Conservation (phyloP, 2,113 vertebrate species). For the Microcebus tavaratra region DNA sequence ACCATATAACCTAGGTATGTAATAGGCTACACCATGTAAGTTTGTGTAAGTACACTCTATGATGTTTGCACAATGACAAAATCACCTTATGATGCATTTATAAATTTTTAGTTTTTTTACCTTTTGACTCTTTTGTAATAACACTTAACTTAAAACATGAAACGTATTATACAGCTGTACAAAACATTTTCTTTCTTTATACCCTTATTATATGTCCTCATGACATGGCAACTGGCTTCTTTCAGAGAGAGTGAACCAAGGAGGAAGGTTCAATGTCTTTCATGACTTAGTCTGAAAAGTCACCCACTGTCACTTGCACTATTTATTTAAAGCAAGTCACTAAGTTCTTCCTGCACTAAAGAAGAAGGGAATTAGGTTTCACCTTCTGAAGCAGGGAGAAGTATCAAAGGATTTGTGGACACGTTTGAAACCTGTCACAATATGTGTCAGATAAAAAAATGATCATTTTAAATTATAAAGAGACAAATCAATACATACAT, state of each 20-base stretch:
- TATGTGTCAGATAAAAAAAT: background rate
- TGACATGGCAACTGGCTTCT: background rate
- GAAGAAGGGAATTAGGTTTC: background rate
- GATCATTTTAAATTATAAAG: conserved; percentile 32
- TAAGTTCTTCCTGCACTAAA: background rate
- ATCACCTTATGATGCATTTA: too few species aligned
- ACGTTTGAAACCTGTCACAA: background rate
- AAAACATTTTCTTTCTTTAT: too few species aligned
- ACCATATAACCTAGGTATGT: too few species aligned
- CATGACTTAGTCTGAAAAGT: background rate
- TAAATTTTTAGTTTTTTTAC: too few species aligned
- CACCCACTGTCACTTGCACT: background rate
- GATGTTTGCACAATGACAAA: too few species aligned
- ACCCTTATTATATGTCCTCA: background rate
- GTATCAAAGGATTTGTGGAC: background rate
- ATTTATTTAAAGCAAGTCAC: background rate
- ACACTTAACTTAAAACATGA: too few species aligned
- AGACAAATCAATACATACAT: background rate
- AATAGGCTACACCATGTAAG: too few species aligned
- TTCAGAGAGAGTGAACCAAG: background rate
- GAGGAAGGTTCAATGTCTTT: background rate
- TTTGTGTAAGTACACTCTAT: too few species aligned
- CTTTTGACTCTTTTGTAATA: too few species aligned
- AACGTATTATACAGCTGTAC: too few species aligned
- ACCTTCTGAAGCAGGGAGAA: background rate